A percentile compares a stretch with the other conserved stretches of the same genome.
Conservation (phyloP, 1,140 invertebrate species). For the Ceratosolen fusciceps region DNA sequence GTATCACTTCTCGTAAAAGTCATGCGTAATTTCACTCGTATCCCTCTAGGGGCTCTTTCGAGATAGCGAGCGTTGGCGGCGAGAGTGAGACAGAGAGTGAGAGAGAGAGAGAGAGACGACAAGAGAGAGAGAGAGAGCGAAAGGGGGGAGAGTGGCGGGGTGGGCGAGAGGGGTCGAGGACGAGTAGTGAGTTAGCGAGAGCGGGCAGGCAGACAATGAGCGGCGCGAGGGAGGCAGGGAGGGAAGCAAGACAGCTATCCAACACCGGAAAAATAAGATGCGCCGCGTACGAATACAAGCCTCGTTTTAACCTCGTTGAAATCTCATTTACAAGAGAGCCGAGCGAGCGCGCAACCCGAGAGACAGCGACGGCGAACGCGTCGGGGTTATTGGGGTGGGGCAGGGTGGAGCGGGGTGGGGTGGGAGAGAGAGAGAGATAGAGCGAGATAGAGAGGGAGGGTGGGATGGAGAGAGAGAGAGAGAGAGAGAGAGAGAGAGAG, state of each 20-base stretch:
- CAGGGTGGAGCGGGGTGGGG: too few relatives aligned
- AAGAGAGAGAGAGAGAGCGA: background rate
- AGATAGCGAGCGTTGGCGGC: too few relatives aligned
- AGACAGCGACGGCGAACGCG: background rate
- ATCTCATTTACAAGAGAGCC: constrained; percentile 25
- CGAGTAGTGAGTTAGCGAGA: background rate
- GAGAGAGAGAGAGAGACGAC: background rate
- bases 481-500: too few relatives aligned
- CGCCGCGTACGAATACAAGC: background rate
- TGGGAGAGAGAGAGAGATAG: too few relatives aligned
- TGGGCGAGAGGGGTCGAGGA: background rate
- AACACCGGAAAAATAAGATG: constrained; percentile 16
- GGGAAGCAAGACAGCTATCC: background rate
- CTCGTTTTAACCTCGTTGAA: constrained; percentile 25
- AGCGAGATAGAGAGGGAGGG: too few relatives aligned
- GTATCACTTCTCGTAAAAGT: constrained; percentile 10
- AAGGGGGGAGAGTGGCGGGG: background rate
- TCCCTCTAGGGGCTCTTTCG: too few relatives aligned
- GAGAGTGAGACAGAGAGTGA: background rate
- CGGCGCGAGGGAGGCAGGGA: background rate
- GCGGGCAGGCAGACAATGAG: background rate
- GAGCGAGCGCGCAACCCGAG: background rate
- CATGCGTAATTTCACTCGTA: background rate
- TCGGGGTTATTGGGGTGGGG: too few relatives aligned
- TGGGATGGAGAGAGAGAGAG: too few relatives aligned